Base-by-base conservation (phyloP, 1,140 invertebrate species). In the Drosophila orena region DNA sequence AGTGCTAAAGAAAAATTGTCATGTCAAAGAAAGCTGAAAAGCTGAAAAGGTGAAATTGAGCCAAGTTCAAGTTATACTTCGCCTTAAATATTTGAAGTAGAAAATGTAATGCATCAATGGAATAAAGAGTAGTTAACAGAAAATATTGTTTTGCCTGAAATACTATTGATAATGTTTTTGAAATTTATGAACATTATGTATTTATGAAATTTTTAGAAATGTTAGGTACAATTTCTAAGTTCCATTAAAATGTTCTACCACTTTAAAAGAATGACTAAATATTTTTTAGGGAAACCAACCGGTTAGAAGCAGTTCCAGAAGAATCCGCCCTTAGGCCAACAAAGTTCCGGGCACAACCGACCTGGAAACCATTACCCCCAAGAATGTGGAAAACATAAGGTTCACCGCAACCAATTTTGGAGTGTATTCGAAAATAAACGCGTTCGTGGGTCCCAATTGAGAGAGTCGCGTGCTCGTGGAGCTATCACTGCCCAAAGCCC, bases 321-420 rank as follows among this genome's bases (percentile, higher is more conserved):
- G 17, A 22, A 20, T 8, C 30, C 5, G 4, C 7, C 8, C n/a
- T 10, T 8, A 1, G 6, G 1, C 10, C 6, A 38, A 5, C n/a
- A 14, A 2, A 11, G 22, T 38, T 57, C 43, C 20, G 35, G 50
- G 1, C 30, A 30, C 64, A 58, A 56, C 56, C 62, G 15, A 35
- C 30, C 6, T 15, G 40, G 43, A 10, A 15, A 37, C 40, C 46
- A 34, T 59, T 61, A 58, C 35, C 42, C 34, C 44, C 42, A 68
- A 47, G 79, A 86, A 89, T 79, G 79, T 88, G 69, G 7, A 52
- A 50, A 53, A 37, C 42, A 11, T n/a, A 50, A 70, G 59, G 49
- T 57, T 4, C 46, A 14, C 37, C 61, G 42, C 40, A 70, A 49
- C 38, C 34, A 40, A 44, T 34, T 44, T 49, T n/a, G 34, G 34